Evolutionary conservation across 2,113 vertebrate species (phyloP).

Genomic region (Trogon melanurus): DNA sequence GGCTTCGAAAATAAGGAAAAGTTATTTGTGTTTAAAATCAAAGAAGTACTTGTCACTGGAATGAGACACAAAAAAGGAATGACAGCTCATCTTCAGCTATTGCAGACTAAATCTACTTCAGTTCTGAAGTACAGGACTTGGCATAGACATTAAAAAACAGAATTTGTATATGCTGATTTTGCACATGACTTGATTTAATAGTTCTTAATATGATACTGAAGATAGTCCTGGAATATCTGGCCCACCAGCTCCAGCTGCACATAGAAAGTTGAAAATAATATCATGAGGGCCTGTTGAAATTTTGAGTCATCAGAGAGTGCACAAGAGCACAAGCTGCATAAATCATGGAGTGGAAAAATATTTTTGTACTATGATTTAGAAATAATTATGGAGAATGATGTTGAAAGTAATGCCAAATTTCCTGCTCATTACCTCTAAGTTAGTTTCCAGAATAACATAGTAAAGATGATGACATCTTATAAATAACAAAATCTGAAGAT

Average conservation of each 20-base stretch:
- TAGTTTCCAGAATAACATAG: conserved; percentile 49
- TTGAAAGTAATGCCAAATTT: conserved; percentile 61
- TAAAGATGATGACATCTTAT: conserved; percentile 42
- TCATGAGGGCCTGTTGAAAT: conserved; percentile 46
- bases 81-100: background rate
- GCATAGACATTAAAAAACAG: background rate
- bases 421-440: conserved; percentile 60
- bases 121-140: background rate
- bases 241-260: conserved; percentile 43
- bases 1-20: background rate
- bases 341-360: conserved; percentile 56
- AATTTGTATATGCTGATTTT: conserved; percentile 8
- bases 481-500: conserved; percentile 37
- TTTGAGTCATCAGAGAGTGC: conserved; percentile 58
- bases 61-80: background rate
- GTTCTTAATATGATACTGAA: background rate
- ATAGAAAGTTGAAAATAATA: conserved; percentile 21
- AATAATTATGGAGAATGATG: conserved; percentile 57
- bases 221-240: background rate
- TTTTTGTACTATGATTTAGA: conserved; percentile 59
- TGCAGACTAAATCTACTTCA: background rate
- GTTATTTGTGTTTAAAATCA: background rate
- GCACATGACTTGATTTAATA: background rate
- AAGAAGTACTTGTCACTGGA: background rate
- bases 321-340: conserved; percentile 52